Evolutionary conservation across 2,888 invertebrate species (phyloP), one percentile per base, ranked within the genome.

Genomic region (Nysson spinosus): DNA sequence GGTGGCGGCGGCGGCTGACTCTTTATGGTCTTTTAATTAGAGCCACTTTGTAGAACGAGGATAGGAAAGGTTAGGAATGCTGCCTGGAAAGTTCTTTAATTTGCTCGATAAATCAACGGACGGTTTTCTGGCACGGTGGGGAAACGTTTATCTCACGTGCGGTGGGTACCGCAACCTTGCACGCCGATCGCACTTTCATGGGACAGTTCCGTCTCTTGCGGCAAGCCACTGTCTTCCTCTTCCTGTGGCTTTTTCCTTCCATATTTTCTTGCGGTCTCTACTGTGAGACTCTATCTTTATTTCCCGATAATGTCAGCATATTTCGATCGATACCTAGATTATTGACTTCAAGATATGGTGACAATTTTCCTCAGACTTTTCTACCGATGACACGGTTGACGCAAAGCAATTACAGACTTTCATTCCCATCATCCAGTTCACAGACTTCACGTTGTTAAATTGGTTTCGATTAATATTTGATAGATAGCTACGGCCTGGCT

Each of bases 21-120:
- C 82, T 83, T 84, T 80, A 83, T 78, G 76, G 80, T 78, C 79
- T 80, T 81, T 82, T 83, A 83, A 83, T 83, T 84, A 83, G 82
- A 81, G 70, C 76, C 77, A 82, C 82, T 83, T 83, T 81, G 77
- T 76, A 58, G 67, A 77, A 75, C 72, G 76, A 73, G 76, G 58
- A 70, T 67, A 65, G 69, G 58, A 70, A 69, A 71, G 63, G 75
- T 73, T 68, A 74, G 74, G 71, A 82, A 81, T 76, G 72, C 75
- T 74, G 72, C 69, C 69, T 75, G 66, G 55, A 77, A 81, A 82
- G 79, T 82, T 82, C 75, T 82, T 80, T 82, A 82, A 83, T 81
- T 82, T 81, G 72, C 62, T 61, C 80, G 80, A 82, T 82, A 80
- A 83, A 82, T 82, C 82, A 74, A 44, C 71, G 60, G 67, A 74